Conservation (phyloP, 1,140 invertebrate genomes). For the Microplitis mediator region DNA sequence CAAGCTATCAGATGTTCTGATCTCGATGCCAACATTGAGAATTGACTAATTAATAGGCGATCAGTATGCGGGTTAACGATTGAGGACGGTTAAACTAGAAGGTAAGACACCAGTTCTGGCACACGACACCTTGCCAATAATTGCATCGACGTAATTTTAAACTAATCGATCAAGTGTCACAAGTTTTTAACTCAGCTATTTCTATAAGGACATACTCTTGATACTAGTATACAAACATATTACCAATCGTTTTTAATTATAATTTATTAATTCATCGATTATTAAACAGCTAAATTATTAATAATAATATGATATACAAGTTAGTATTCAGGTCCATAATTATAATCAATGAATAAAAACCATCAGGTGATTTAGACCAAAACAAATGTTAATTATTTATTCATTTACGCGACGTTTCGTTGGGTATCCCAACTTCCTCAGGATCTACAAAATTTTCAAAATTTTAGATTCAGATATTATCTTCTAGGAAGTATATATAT, state of each 20-base stretch:
- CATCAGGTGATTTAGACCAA: no score
- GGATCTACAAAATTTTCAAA: no score
- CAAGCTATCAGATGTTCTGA: not conserved
- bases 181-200: not conserved
- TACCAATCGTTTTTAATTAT: not conserved
- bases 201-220: not conserved
- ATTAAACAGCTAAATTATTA: no score
- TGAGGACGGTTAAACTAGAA: slow-evolving; percentile 16
- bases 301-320: no score
- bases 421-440: no score
- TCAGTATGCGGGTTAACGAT: slow-evolving; percentile 34
- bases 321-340: no score
- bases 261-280: not conserved
- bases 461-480: no score
- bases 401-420: no score
- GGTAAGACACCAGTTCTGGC: slow-evolving; percentile 5
- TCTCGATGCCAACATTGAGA: slow-evolving; percentile 16
- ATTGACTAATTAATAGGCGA: slow-evolving; percentile 13
- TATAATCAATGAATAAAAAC: no score
- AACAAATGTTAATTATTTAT: no score
- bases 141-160: slow-evolving; percentile 3
- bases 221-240: not conserved
- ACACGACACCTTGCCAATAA: not conserved
- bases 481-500: no score
- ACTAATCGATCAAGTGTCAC: not conserved